A percentile compares a stretch with the other conserved stretches of the same genome.
Evolutionary conservation across 1,140 invertebrate genomes (phyloP).

Genomic region (Nymphalis io): DNA sequence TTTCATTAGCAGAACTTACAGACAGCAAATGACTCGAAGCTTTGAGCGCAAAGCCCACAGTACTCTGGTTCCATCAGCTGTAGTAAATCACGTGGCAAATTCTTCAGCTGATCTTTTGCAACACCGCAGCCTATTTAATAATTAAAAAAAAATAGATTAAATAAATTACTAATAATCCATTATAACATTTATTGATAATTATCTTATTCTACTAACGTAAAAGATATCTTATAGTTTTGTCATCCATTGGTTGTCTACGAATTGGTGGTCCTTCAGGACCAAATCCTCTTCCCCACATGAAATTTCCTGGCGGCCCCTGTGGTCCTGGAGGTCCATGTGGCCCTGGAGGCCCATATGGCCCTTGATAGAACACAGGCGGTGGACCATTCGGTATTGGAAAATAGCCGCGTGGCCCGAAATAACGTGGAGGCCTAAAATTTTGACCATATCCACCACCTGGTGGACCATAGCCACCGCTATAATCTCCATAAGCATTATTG

Average conservation of each 20-base stretch:
- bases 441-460: conserved; percentile 29
- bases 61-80: conserved; percentile 48
- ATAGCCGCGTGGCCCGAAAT: conserved; percentile 31
- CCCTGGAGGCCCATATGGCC: conserved; percentile 14
- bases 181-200: too few species aligned
- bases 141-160: not conserved
- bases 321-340: conserved; percentile 21
- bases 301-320: conserved; percentile 30
- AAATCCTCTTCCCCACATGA: conserved; percentile 51
- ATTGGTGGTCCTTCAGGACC: conserved; percentile 48
- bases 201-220: conserved; percentile 39
- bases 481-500: conserved; percentile 62
- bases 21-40: conserved; percentile 48
- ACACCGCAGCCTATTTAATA: conserved; percentile 58
- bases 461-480: conserved; percentile 58
- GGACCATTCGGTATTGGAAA: conserved; percentile 29
- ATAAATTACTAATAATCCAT: too few species aligned
- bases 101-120: conserved; percentile 48
- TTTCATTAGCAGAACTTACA: conserved; percentile 45
- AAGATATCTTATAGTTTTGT: conserved; percentile 46
- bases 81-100: conserved; percentile 49
- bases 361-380: conserved; percentile 26
- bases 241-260: conserved; percentile 31
- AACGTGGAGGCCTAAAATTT: conserved; percentile 28
- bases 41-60: conserved; percentile 56